phyloP scores from a whole-genome alignment of 2,888 invertebrate genomes.

The Drosophila setosimentum region DNA sequence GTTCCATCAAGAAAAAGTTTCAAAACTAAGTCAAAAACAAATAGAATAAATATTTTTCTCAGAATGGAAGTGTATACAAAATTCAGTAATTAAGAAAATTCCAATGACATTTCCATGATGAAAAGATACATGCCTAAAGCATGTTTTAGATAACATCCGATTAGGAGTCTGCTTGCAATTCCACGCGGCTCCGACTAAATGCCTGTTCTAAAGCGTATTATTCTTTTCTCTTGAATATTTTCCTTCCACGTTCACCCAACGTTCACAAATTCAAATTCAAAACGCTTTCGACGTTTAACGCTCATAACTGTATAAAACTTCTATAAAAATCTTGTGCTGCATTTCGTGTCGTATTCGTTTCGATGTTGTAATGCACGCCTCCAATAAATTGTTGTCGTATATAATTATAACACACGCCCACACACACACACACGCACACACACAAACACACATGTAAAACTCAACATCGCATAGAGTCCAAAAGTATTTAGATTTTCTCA shows the following conservation, averaged over 20 bases:
- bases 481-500: conserved; percentile 88
- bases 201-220: conserved; percentile 54
- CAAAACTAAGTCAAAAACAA: background rate
- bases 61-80: conserved; percentile 17
- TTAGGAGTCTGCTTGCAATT: conserved; percentile 30
- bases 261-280: conserved; percentile 35
- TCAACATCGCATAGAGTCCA: conserved; percentile 64
- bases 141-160: background rate
- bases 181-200: conserved; percentile 1
- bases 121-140: background rate
- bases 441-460: conserved; percentile 31
- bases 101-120: conserved; percentile 22
- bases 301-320: conserved; percentile 54
- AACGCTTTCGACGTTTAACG: conserved; percentile 50
- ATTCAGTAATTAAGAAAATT: background rate
- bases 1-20: background rate
- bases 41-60: background rate
- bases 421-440: background rate
- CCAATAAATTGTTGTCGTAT: conserved; percentile 38
- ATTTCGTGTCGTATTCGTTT: conserved; percentile 59
- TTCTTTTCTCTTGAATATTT: conserved; percentile 72
- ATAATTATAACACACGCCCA: conserved; percentile 45
- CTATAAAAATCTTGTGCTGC: conserved; percentile 11
- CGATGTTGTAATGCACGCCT: conserved; percentile 62
- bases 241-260: conserved; percentile 31